Percentiles rank a stretch among this genome's conserved stretches.
These are phyloP conservation scores for Solenopsis invicta DNA, from an alignment of 1,140 invertebrate species.

Conservation along the genomic window DNA sequence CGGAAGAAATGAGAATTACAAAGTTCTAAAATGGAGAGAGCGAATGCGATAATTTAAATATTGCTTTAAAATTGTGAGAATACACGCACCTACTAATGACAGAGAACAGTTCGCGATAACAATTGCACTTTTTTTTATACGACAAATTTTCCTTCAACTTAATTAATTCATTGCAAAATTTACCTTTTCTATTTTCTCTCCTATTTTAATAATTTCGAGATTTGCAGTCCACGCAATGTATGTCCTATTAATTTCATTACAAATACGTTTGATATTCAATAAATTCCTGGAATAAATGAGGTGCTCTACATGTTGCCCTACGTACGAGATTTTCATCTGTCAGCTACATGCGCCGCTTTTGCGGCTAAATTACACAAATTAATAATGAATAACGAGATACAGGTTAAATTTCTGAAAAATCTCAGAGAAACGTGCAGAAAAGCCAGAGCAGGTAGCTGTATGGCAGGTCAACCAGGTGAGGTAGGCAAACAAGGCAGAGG, in stretches of 20 bases:
- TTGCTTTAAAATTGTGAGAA: neutral
- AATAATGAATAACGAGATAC: constrained; percentile 2
- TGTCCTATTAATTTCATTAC: constrained; percentile 15
- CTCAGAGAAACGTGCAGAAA: neutral
- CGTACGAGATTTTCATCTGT: neutral
- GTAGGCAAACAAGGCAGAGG: constrained; percentile 6
- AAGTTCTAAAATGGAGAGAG: neutral
- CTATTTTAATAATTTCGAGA: constrained; percentile 20
- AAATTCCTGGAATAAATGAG: constrained; percentile 17
- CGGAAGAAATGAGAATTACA: neutral
- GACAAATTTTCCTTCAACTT: neutral
- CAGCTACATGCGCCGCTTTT: neutral
- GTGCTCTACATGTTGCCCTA: neutral
- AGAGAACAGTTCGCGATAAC: neutral
- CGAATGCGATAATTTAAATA: neutral
- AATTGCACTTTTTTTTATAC: neutral
- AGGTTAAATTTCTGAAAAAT: constrained; percentile 27
- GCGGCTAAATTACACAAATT: constrained; percentile 30
- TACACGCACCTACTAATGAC: no score
- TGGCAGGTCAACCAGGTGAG: constrained; percentile 20
- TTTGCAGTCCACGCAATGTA: neutral
- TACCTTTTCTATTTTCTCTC: neutral
- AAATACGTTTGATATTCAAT: neutral
- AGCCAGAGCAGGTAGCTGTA: neutral
- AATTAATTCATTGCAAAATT: constrained; percentile 14